phyloP scores from a whole-genome alignment of 2,888 invertebrate genomes.

The Trichopoda pennipes region DNA sequence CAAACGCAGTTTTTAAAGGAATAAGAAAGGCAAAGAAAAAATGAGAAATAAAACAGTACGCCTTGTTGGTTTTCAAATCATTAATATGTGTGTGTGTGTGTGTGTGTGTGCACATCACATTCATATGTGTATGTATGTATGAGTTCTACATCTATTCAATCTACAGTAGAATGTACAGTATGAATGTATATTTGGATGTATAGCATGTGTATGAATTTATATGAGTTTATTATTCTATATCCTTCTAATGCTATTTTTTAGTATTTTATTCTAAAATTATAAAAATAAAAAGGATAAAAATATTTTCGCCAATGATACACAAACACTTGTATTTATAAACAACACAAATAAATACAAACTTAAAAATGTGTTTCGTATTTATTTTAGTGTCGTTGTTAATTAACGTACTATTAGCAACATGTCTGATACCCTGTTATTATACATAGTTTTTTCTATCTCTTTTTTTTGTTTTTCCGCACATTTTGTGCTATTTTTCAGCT shows the following conservation, averaged over 20 bases:
- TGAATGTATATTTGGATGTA: not conserved
- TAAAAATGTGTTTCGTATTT: not conserved
- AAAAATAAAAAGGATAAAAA: slow-evolving; percentile 45
- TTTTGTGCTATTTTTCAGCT: slow-evolving; percentile 21
- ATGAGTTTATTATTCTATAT: slow-evolving; percentile 35
- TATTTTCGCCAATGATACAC: slow-evolving; percentile 13
- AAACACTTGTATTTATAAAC: not conserved
- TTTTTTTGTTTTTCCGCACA: not conserved
- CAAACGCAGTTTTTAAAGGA: slow-evolving; percentile 19
- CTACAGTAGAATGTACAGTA: no score
- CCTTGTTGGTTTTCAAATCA: slow-evolving; percentile 30
- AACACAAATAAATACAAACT: not conserved
- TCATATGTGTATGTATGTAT: not conserved
- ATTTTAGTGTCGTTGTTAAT: slow-evolving; percentile 68
- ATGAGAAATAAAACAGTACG: slow-evolving; percentile 17
- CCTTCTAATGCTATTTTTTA: slow-evolving; percentile 13
- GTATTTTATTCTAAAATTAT: slow-evolving; percentile 13
- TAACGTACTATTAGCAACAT: slow-evolving; percentile 71
- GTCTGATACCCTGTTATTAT: slow-evolving; percentile 70
- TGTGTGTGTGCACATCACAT: not conserved
- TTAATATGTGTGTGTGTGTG: not conserved
- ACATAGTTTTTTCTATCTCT: slow-evolving; percentile 43
- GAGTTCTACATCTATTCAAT: no score
- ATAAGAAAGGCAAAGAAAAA: slow-evolving; percentile 3
- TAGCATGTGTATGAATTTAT: not conserved